Percentiles rank a stretch among this genome's conserved stretches.
Conservation (phyloP, 2,113 vertebrate species). For the Gnathonemus echidnorhynchus region DNA sequence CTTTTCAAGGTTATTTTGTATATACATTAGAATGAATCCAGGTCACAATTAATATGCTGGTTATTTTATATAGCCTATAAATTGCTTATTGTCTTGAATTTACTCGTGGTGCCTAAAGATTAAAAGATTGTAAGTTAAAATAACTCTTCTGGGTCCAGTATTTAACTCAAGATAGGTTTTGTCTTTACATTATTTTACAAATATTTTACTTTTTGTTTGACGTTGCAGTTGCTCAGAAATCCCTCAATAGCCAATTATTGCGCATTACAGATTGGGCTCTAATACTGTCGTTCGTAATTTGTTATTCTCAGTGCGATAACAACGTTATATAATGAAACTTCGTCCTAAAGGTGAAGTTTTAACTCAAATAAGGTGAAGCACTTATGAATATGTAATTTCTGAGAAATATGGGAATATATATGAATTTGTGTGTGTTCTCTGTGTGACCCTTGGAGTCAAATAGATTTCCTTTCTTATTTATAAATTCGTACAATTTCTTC, state of each 20-base stretch:
- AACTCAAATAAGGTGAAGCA: neutral
- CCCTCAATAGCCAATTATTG: neutral
- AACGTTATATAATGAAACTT: neutral
- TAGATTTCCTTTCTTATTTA: neutral
- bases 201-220: neutral
- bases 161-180: neutral
- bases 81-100: neutral
- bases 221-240: neutral
- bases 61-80: neutral
- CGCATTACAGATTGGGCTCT: neutral
- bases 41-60: neutral
- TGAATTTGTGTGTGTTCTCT: neutral
- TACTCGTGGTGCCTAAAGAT: neutral
- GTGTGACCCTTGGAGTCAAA: neutral
- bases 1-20: neutral
- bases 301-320: neutral
- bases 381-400: neutral
- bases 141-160: neutral
- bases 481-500: neutral
- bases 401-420: neutral
- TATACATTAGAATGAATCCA: neutral
- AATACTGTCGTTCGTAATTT: neutral
- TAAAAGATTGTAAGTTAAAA: neutral
- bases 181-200: neutral
- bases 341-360: neutral